phyloP scores from a whole-genome alignment of 2,113 vertebrate species.

The Upupa epops region DNA sequence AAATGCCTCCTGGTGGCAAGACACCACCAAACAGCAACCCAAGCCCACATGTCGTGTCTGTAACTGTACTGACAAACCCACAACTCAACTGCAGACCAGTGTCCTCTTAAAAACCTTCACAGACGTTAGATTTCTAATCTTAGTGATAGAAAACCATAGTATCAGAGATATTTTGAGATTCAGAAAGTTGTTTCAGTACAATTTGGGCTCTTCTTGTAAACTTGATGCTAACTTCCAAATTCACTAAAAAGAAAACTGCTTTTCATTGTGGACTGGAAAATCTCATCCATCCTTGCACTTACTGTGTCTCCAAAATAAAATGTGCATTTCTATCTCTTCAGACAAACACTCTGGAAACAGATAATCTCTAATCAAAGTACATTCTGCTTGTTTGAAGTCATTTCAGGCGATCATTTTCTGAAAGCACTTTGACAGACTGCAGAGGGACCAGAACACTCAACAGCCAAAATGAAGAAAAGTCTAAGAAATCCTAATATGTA shows the following conservation, averaged over 20 bases:
- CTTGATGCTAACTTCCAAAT: not conserved
- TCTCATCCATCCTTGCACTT: not conserved
- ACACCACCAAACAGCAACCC: not conserved
- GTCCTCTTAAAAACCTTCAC: not conserved
- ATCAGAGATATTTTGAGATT: not conserved
- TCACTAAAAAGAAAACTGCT: not conserved
- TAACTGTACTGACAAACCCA: not conserved
- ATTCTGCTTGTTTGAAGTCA: not conserved
- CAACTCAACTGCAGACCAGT: not conserved
- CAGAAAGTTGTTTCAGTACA: not conserved
- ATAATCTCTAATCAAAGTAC: not conserved
- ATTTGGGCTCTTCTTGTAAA: not conserved
- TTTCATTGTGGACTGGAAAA: not conserved
- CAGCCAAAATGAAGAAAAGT: not conserved
- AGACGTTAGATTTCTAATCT: not conserved
- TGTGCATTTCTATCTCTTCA: not conserved
- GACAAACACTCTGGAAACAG: not conserved
- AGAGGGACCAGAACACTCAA: not conserved
- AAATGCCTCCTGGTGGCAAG: conserved; percentile 24
- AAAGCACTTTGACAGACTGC: not conserved
- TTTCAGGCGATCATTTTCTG: not conserved
- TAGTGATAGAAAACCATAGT: not conserved
- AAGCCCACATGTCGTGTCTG: not conserved
- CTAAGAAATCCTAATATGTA: not conserved
- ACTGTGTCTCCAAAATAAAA: not conserved